Percentiles rank a stretch among this genome's conserved stretches.
phyloP scores from a whole-genome alignment of 2,113 vertebrate species.

The Engystomops pustulosus region DNA sequence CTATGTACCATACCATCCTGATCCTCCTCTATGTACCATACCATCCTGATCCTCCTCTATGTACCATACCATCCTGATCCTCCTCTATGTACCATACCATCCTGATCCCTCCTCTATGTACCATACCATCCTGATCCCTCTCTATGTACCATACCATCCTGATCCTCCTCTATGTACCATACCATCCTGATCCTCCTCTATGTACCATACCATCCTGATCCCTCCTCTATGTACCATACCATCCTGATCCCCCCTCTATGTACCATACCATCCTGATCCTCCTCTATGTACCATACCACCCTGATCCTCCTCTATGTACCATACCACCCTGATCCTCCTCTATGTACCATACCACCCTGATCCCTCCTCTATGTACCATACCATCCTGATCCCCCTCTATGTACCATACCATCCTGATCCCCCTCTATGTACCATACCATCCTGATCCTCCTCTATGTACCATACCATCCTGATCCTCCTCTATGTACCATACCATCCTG shows the following conservation, averaged over 20 bases:
- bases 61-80: background rate
- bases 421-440: background rate
- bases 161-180: background rate
- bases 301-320: background rate
- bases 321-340: background rate
- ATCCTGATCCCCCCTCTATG: background rate
- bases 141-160: background rate
- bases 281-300: no score
- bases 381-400: background rate
- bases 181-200: background rate
- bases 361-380: no score
- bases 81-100: background rate
- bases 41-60: background rate
- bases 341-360: background rate
- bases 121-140: background rate
- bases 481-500: background rate
- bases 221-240: background rate
- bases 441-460: no score
- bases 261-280: background rate
- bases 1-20: background rate
- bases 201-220: background rate
- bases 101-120: background rate
- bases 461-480: no score
- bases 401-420: background rate
- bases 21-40: no score